Percentiles rank a stretch among this genome's conserved stretches.
These are phyloP conservation scores for Pantherophis guttatus DNA, from an alignment of 2,113 vertebrate genomes.

Conservation along the genomic window DNA sequence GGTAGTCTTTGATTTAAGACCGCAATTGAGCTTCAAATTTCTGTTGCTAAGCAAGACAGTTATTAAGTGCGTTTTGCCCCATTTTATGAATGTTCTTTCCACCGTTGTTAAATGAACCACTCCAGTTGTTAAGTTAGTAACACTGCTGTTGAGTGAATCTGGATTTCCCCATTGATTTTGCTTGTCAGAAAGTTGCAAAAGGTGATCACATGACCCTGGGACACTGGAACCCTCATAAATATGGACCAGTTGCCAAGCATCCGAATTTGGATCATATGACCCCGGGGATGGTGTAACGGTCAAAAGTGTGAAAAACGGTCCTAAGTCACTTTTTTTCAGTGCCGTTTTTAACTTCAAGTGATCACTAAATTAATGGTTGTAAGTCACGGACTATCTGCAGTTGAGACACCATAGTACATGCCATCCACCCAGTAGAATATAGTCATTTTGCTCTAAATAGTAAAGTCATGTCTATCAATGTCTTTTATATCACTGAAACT, in stretches of 20 bases:
- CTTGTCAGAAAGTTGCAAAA: not conserved
- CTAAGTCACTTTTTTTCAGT: not conserved
- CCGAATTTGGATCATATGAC: not conserved
- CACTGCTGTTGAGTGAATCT: not conserved
- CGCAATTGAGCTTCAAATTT: not conserved
- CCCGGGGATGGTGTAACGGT: not conserved
- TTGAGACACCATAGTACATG: not conserved
- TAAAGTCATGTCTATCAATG: not conserved
- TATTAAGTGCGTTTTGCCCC: not conserved
- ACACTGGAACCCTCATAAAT: not conserved
- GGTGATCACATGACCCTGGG: not conserved
- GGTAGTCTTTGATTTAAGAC: not conserved
- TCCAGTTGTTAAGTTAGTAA: not conserved
- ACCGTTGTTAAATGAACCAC: not conserved
- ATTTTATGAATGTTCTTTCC: not conserved
- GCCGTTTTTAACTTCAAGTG: not conserved
- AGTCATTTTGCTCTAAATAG: not conserved
- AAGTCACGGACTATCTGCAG: not conserved
- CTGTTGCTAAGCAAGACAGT: not conserved
- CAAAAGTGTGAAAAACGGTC: not conserved
- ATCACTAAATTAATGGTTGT: not conserved
- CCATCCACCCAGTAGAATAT: not conserved
- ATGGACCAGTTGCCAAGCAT: not conserved
- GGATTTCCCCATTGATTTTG: not conserved
- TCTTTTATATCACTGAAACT: not conserved